Evolutionary conservation across 2,888 invertebrate species (phyloP).

Genomic region (Acrobasis repandana): DNA sequence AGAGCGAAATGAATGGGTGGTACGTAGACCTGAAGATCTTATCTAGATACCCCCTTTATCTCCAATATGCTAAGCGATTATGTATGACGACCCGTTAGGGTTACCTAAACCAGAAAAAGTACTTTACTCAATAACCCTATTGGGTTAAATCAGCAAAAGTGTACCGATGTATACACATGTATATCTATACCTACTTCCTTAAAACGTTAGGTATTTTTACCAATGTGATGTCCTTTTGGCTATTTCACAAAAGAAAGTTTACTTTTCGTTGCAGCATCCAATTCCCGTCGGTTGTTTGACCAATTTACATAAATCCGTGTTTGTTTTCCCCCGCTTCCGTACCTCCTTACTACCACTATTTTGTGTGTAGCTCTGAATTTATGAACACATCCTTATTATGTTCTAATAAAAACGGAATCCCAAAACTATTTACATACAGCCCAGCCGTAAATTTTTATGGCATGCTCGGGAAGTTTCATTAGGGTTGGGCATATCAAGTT

Average conservation of each 20-base stretch:
- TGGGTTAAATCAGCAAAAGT: no score
- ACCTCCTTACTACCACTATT: constrained; percentile 11
- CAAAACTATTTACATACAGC: constrained; percentile 17
- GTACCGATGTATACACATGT: no score
- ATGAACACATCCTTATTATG: constrained; percentile 14
- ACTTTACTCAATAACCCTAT: no score
- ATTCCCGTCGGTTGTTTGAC: constrained; percentile 4
- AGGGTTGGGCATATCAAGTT: neutral
- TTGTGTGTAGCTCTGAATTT: constrained; percentile 1
- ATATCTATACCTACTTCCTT: neutral
- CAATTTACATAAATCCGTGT: constrained; percentile 15
- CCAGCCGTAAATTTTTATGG: constrained; percentile 18
- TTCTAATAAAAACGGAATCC: constrained; percentile 18
- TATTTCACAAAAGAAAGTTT: neutral
- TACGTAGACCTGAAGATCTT: no score
- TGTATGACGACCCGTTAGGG: no score
- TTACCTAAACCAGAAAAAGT: no score
- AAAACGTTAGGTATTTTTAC: neutral
- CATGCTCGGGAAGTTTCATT: constrained; percentile 10
- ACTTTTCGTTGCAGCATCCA: constrained; percentile 1
- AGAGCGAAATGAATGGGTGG: no score
- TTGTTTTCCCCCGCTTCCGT: constrained; percentile 1
- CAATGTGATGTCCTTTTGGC: neutral
- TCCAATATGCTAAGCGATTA: no score
- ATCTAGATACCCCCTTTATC: no score